Base-by-base conservation (phyloP, 2,797 vertebrate genomes). In the Pipistrellus pipistrellus region DNA sequence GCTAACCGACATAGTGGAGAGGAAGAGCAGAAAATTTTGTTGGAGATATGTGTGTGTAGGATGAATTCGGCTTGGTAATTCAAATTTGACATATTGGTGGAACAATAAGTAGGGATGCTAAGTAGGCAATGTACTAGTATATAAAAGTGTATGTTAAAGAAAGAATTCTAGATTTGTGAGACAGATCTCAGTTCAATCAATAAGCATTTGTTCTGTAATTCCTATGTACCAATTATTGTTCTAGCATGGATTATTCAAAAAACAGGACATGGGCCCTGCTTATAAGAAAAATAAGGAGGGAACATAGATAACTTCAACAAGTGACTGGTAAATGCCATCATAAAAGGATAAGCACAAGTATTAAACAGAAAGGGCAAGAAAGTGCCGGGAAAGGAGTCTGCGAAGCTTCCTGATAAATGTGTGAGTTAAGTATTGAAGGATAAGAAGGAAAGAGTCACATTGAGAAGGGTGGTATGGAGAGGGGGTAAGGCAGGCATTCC, bases 251-350 rank as follows among this genome's bases (percentile, higher is more conserved):
- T 66, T 66, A 90, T 83, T 90, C 46, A 90, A 92, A 85, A 57
- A 81, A 77, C 12, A 82, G 89, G n/a, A 81, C 69, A 64, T 35
- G 30, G 35, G 66, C 25, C 62, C 62, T 82, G 38, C n/a, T 86
- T 18, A 48, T 66, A 84, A 91, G 13, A 66, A 35, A 15, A 95
- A 35, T 30, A 72, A 72, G 32, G 38, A 62, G 6, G 41, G 27
- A 41, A 82, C 25, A 44, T 38, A 82, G 44, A 30, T 80, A 90
- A 64, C 25, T 68, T 20, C 2, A 66, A 48, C 69, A 94, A 48
- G 55, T 62, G 72, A 81, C n/a, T 92, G 68, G 76, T 72, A 86
- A 83, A 64, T 84, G 38, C 71, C 96, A 7, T 41, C 44, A 83
- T 80, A 57, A 95, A 81, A 85, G 20, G 41, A 84, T 80, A 75